Percentiles rank a stretch among this genome's conserved stretches.
Conservation (phyloP, 2,888 invertebrate species). For the Conchocele bisecta region DNA sequence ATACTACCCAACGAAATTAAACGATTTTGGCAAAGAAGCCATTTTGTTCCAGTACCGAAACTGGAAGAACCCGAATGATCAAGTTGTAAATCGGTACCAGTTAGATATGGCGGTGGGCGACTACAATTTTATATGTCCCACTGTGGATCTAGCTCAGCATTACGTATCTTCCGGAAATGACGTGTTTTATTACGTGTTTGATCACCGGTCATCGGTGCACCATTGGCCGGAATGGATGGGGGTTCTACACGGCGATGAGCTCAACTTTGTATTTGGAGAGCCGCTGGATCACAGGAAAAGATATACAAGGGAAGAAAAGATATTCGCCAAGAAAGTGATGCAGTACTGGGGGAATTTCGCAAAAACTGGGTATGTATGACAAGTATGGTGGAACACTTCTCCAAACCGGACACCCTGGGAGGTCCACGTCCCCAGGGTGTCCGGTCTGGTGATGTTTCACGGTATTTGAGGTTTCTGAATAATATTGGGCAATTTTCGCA, state of each 20-base stretch:
- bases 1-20: constrained; percentile 84
- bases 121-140: constrained; percentile 96
- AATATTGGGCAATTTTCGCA: too few species aligned
- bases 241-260: constrained; percentile 97
- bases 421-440: too few species aligned
- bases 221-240: constrained; percentile 98
- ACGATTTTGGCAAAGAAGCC: constrained; percentile 89
- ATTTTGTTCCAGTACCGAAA: constrained; percentile 96
- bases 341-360: constrained; percentile 98
- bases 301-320: constrained; percentile 92
- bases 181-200: constrained; percentile 95
- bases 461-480: too few species aligned
- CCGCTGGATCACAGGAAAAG: constrained; percentile 92
- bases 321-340: constrained; percentile 94
- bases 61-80: constrained; percentile 94
- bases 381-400: too few species aligned
- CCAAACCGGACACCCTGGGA: too few species aligned
- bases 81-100: constrained; percentile 91
- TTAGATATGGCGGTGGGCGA: constrained; percentile 97
- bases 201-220: constrained; percentile 89
- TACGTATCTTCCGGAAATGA: constrained; percentile 94
- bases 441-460: too few species aligned
- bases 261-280: constrained; percentile 97
- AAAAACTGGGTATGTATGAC: constrained; percentile 95
- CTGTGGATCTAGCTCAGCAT: constrained; percentile 94